These are phyloP conservation scores for Perccottus glenii DNA, from an alignment of 2,113 vertebrate genomes.

Conservation along the genomic window DNA sequence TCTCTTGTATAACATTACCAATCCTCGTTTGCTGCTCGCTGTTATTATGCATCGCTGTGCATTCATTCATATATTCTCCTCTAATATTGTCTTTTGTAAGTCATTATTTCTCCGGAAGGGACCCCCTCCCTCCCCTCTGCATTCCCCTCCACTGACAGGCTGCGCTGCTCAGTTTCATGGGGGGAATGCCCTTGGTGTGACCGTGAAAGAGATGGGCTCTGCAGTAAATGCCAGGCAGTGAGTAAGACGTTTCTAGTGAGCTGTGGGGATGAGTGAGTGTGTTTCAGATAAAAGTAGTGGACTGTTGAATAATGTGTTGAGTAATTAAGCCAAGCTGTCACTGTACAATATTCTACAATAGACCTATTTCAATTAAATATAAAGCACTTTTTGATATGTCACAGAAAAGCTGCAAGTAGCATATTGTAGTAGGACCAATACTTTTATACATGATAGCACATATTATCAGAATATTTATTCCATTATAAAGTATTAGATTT, in stretches of 20 bases:
- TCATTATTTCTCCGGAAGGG: conserved; percentile 33
- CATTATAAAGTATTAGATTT: too few species aligned
- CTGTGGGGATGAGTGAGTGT: conserved; percentile 3
- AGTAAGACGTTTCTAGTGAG: conserved; percentile 41
- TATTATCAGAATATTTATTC: too few species aligned
- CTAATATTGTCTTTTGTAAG: conserved; percentile 12
- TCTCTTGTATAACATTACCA: conserved; percentile 13
- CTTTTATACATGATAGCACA: too few species aligned
- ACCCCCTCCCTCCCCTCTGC: conserved; percentile 9
- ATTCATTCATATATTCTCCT: conserved; percentile 1
- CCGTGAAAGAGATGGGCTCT: conserved; percentile 61
- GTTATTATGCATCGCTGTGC: neutral
- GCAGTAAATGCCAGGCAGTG: conserved; percentile 54
- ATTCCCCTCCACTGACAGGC: conserved; percentile 23
- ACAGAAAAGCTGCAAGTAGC: too few species aligned
- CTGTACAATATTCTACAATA: neutral
- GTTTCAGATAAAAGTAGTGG: conserved; percentile 16
- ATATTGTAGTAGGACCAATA: too few species aligned
- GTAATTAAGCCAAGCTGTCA: neutral
- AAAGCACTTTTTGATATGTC: neutral
- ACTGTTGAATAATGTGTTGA: conserved; percentile 12
- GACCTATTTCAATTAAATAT: neutral
- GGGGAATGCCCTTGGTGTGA: conserved; percentile 70
- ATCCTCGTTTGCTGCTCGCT: conserved; percentile 5
- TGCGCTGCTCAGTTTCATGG: conserved; percentile 43